Conservation (phyloP, 2,888 invertebrate genomes). For the Diplazon laetatorius region DNA sequence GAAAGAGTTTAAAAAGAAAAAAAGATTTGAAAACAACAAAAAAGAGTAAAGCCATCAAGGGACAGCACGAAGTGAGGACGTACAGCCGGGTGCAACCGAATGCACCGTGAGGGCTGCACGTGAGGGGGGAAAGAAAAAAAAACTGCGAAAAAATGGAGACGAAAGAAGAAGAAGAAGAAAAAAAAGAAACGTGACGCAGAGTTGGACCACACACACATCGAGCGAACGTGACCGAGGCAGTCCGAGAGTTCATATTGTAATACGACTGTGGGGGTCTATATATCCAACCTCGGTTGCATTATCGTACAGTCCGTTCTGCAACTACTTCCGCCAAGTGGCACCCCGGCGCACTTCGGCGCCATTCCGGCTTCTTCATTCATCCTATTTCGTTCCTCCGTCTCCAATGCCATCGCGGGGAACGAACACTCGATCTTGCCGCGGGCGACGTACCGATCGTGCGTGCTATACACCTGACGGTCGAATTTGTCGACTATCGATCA, state of each 20-base stretch:
- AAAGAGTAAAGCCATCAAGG: slow-evolving; percentile 28
- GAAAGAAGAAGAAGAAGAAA: slow-evolving; percentile 50
- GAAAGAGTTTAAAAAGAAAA: too few relatives aligned
- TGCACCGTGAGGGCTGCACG: slow-evolving; percentile 32
- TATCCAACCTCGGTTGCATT: slow-evolving; percentile 73
- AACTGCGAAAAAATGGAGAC: slow-evolving; percentile 29
- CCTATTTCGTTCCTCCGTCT: slow-evolving; percentile 15
- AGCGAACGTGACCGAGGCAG: slow-evolving; percentile 81
- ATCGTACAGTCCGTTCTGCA: slow-evolving; percentile 79
- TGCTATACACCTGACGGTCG: too few relatives aligned
- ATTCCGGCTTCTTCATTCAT: slow-evolving; percentile 22
- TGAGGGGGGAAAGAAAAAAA: slow-evolving; percentile 37
- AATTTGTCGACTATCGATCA: too few relatives aligned
- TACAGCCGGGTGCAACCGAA: slow-evolving; percentile 39
- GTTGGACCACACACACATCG: slow-evolving; percentile 81
- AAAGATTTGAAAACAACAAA: slow-evolving; percentile 27
- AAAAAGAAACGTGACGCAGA: slow-evolving; percentile 67
- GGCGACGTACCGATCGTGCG: too few relatives aligned
- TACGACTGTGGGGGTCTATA: slow-evolving; percentile 74
- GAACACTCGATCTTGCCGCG: neutral
- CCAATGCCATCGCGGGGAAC: neutral
- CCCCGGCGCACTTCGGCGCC: slow-evolving; percentile 26
- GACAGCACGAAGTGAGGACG: slow-evolving; percentile 58
- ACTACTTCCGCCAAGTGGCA: slow-evolving; percentile 72
- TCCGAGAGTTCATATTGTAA: slow-evolving; percentile 81